Conservation (phyloP, 2,113 vertebrate genomes). For the Ia io region DNA sequence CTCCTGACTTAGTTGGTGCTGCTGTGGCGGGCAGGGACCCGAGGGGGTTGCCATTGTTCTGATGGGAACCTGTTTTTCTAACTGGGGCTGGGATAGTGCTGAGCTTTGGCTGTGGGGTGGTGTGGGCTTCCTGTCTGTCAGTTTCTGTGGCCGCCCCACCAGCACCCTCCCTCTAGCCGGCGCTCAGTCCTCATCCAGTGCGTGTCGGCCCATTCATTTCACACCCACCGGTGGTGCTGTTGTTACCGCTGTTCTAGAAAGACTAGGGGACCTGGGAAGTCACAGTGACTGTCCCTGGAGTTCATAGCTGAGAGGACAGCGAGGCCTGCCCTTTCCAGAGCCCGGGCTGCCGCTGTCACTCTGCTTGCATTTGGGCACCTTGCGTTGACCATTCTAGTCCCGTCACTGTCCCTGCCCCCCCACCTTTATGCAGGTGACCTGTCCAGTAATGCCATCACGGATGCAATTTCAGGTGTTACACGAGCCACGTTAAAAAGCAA, state of each 20-base stretch:
- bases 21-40: not conserved
- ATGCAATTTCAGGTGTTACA: not conserved
- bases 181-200: too few species aligned
- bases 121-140: rapidly evolving
- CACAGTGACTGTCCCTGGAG: too few species aligned
- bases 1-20: not conserved
- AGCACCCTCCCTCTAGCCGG: not conserved
- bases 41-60: not conserved
- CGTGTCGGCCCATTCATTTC: not conserved
- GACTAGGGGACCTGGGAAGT: not conserved
- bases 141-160: not conserved
- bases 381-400: not conserved
- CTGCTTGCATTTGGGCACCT: not conserved
- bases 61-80: not conserved
- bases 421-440: too few species aligned
- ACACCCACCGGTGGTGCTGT: not conserved
- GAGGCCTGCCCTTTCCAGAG: too few species aligned
- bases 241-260: not conserved
- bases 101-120: not conserved
- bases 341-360: rapidly evolving
- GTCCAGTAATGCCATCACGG: rapidly evolving
- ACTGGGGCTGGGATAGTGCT: not conserved
- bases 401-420: not conserved
- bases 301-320: rapidly evolving
- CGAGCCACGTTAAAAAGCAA: not conserved